Evolutionary conservation across 1,140 invertebrate genomes (phyloP).

Genomic region (Limonius californicus): DNA sequence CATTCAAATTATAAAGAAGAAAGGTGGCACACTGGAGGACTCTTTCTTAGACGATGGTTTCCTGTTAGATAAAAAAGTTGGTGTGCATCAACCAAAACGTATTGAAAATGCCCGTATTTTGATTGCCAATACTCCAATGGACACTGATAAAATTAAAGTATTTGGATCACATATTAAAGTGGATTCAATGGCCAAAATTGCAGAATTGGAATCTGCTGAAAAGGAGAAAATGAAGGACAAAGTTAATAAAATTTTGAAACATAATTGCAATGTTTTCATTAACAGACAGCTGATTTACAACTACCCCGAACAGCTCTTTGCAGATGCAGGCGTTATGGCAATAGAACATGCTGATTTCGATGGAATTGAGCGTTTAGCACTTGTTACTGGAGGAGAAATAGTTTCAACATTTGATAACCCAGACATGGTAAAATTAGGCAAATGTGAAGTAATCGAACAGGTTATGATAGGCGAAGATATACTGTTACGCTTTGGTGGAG

Average conservation of each 20-base stretch:
- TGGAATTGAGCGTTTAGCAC: constrained; percentile 93
- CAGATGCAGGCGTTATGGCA: constrained; percentile 97
- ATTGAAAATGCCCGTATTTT: constrained; percentile 94
- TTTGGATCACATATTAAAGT: constrained; percentile 97
- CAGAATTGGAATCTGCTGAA: constrained; percentile 95
- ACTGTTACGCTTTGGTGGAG: constrained; percentile 92
- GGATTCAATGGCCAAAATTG: constrained; percentile 97
- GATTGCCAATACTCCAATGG: constrained; percentile 99
- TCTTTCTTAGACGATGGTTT: constrained; percentile 99
- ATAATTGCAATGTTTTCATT: constrained; percentile 98
- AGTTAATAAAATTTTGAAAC: constrained; percentile 93
- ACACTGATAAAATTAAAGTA: constrained; percentile 99
- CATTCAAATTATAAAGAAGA: constrained; percentile 97
- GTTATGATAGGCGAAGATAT: constrained; percentile 98
- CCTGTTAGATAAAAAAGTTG: constrained; percentile 93
- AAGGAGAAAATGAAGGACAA: constrained; percentile 99
- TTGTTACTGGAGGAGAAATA: constrained; percentile 98
- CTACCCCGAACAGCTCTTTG: constrained; percentile 99
- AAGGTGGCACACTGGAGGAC: constrained; percentile 86
- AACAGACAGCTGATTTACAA: constrained; percentile 99
- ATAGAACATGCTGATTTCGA: constrained; percentile 99
- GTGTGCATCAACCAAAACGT: constrained; percentile 81
- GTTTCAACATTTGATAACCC: constrained; percentile 97
- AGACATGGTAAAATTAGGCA: constrained; percentile 86
- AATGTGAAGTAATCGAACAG: constrained; percentile 81